A percentile compares a stretch with the other conserved stretches of the same genome.
Conservation (phyloP, 2,113 vertebrate species). For the Menidia beryllina region DNA sequence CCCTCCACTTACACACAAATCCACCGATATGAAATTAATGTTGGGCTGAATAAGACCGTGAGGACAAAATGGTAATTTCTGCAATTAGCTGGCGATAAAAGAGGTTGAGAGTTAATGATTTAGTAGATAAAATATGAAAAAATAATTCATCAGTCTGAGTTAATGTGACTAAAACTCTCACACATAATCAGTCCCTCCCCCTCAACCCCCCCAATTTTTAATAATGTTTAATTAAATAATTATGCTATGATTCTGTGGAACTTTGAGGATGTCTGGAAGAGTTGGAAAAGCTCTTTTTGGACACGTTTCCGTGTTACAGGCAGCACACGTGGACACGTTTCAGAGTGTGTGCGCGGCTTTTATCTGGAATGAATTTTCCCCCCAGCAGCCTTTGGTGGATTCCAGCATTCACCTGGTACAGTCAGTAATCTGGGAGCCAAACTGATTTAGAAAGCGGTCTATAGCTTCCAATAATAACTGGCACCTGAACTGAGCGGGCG, state of each 20-base stretch:
- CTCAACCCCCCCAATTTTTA: too few species aligned
- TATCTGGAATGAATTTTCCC: conserved; percentile 23
- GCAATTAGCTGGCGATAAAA: not conserved
- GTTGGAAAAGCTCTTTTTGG: not conserved
- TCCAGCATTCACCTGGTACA: conserved; percentile 41
- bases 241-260: too few species aligned
- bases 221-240: not conserved
- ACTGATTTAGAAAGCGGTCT: conserved; percentile 37
- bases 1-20: not conserved
- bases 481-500: conserved; percentile 45
- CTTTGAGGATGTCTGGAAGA: too few species aligned
- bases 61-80: not conserved
- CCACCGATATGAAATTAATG: not conserved
- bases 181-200: too few species aligned
- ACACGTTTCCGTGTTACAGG: too few species aligned
- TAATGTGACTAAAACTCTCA: not conserved
- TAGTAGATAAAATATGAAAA: not conserved
- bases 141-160: not conserved
- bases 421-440: conserved; percentile 23
- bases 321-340: too few species aligned
- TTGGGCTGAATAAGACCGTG: not conserved
- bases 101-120: not conserved
- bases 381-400: conserved; percentile 22
- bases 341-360: not conserved
- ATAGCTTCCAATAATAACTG: conserved; percentile 28